These are phyloP conservation scores for Chiroxiphia lanceolata DNA, from an alignment of 2,797 vertebrate genomes.

Conservation along the genomic window DNA sequence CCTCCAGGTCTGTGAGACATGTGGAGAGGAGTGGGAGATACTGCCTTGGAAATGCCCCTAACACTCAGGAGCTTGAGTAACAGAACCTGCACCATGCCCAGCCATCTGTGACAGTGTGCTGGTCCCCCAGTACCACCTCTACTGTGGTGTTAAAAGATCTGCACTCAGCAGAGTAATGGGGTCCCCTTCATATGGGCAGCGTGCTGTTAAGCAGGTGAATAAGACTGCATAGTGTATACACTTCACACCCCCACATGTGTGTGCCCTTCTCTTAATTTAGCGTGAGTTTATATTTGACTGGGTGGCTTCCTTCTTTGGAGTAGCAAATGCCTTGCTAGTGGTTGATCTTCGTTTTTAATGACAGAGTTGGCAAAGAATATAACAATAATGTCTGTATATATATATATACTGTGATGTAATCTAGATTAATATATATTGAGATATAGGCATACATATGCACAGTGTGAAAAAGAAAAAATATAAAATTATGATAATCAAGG, in stretches of 20 bases:
- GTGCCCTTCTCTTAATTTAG: not conserved
- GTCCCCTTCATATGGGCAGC: not conserved
- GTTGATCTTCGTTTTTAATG: not conserved
- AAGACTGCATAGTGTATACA: not conserved
- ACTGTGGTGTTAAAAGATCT: not conserved
- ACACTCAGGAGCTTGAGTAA: not conserved
- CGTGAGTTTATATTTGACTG: not conserved
- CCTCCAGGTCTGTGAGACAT: fast-evolving
- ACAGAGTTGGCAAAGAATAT: not conserved
- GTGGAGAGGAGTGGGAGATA: not conserved
- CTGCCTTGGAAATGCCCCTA: not conserved
- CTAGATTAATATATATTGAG: not conserved
- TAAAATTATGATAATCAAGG: not conserved
- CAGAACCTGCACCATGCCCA: not conserved
- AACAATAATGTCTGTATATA: not conserved
- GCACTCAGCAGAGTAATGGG: not conserved
- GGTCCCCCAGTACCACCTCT: not conserved
- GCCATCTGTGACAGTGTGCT: fast-evolving
- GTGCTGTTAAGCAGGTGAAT: not conserved
- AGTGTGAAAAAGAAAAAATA: not conserved
- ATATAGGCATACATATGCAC: not conserved
- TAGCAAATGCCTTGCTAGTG: not conserved
- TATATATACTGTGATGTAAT: not conserved
- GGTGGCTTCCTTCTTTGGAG: not conserved
- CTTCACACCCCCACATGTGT: no score